Conservation (phyloP, 2,888 invertebrate genomes). For the Napeogenes inachia region DNA sequence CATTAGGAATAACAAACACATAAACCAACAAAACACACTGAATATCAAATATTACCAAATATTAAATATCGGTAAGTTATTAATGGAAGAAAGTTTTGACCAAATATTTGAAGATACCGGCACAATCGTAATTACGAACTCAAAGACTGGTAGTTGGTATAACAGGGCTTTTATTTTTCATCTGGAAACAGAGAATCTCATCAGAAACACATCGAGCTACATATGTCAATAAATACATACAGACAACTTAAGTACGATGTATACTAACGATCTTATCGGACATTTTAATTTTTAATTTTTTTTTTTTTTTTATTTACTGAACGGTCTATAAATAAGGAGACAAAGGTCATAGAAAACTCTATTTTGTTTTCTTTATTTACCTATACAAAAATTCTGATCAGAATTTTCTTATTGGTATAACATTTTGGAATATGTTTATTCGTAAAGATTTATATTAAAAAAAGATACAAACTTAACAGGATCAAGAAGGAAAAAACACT, state of each 20-base stretch:
- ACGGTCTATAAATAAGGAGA: too few species aligned
- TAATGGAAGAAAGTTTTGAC: conserved; percentile 71
- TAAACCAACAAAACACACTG: conserved; percentile 6
- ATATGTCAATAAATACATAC: conserved; percentile 70
- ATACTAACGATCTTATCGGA: conserved; percentile 28
- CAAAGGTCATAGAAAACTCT: too few species aligned
- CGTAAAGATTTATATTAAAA: too few species aligned
- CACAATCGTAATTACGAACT: conserved; percentile 66
- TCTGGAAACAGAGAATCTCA: conserved; percentile 55
- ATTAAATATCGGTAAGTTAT: conserved; percentile 70
- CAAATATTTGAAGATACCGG: conserved; percentile 69
- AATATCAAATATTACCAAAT: conserved; percentile 52
- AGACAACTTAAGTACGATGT: conserved; percentile 57
- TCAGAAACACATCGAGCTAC: conserved; percentile 69
- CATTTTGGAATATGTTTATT: too few species aligned
- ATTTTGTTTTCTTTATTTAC: too few species aligned
- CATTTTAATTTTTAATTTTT: conserved; percentile 7
- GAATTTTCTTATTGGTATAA: too few species aligned
- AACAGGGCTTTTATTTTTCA: conserved; percentile 60
- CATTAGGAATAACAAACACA: background rate
- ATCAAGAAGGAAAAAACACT: too few species aligned
- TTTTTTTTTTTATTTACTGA: background rate
- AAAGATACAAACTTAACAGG: too few species aligned
- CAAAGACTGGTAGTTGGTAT: conserved; percentile 73
- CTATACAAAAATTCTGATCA: too few species aligned